Evolutionary conservation across 2,113 vertebrate species (phyloP).

Genomic region (Syngnathus floridae): DNA sequence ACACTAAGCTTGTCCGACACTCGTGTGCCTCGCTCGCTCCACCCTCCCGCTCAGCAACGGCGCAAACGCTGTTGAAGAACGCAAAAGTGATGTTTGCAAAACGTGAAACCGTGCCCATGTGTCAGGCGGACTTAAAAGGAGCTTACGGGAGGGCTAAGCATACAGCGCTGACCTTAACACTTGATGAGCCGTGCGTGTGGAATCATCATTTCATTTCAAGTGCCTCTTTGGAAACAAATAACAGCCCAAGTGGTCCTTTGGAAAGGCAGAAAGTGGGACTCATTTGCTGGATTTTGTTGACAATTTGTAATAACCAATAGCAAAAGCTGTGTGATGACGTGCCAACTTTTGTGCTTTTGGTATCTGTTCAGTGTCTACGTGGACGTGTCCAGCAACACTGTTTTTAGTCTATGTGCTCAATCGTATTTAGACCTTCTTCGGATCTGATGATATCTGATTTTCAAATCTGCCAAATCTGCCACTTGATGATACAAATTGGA

Average conservation of each 20-base stretch:
- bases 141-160: background rate
- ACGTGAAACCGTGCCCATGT: too few species aligned
- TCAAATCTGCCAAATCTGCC: background rate
- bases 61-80: background rate
- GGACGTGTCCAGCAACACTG: background rate
- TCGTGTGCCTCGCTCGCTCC: background rate
- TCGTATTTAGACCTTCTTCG: background rate
- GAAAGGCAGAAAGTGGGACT: conserved; percentile 4
- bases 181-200: background rate
- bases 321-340: background rate
- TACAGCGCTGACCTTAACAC: background rate
- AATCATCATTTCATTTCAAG: background rate
- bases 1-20: background rate
- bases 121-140: background rate
- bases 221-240: conserved; percentile 1
- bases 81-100: background rate
- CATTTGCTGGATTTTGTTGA: background rate
- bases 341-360: background rate
- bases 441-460: background rate
- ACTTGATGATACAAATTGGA: background rate
- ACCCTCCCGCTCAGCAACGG: background rate
- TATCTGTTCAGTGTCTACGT: background rate
- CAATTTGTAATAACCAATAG: background rate
- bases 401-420: background rate
- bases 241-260: background rate